Base-by-base conservation (phyloP, 2,113 vertebrate genomes). In the Cettia cetti region DNA sequence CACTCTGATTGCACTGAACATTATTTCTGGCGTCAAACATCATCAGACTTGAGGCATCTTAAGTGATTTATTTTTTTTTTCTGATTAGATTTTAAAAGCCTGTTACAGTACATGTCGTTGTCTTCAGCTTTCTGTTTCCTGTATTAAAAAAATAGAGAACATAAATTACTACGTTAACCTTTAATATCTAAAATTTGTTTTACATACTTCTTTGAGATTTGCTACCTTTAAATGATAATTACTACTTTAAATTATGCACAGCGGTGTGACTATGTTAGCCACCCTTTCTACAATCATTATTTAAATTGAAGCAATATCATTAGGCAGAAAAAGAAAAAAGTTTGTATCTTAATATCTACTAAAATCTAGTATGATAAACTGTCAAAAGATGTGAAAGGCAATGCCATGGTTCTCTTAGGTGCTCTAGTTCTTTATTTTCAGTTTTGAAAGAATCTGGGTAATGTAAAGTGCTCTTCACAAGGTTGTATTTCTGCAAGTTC, bases 121-220 rank as follows among this genome's bases (percentile, higher is more conserved):
- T 97, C 98, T 99, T 99, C 99, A 99, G 98, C 99, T 99, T 98
- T 99, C 99, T 81, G 98, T 98, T 98, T 99, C 99, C 99, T 99
- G 98, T 30, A 71, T 82, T 50, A 35, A 95, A 97, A 90, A 91
- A 86, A n/a, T n/a, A 70, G 77, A 86, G 52, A 14, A 84, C 7
- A 83, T 13, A 61, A 60, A 53, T 60, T 40, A 71, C 5, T 74
- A 20, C 3, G 30, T 63, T 92, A 89, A 45, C 44, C 53, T 86
- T 77, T 16, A 59, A 59, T 53, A n/a, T 21, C 56, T 53, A 69
- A 59, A 63, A 79, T 80, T 92, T 64, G 4, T 16, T 91, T 53
- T 59, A 56, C 3, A 21, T 21, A 49, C 12, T 52, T 77, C 12
- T 52, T 77, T 35, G 31, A 93, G 6, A 63, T 63, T 50, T 64